phyloP scores from a whole-genome alignment of 1,140 invertebrate genomes.

The Diachasma alloeum region DNA sequence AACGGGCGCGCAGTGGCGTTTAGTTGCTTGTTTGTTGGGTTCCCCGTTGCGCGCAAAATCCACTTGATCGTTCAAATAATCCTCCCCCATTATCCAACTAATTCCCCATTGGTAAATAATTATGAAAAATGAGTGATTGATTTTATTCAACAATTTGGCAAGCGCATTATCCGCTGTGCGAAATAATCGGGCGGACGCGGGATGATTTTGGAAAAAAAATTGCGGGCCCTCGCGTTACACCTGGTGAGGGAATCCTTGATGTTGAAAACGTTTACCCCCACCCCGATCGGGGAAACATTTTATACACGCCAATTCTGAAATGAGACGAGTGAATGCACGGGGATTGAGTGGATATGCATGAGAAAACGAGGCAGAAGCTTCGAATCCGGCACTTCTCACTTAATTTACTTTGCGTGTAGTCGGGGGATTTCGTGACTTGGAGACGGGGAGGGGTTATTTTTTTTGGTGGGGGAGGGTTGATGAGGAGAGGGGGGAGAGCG shows the following conservation, averaged over 20 bases:
- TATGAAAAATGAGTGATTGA: no score
- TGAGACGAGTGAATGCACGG: neutral
- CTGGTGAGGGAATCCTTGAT: neutral
- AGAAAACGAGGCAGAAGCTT: neutral
- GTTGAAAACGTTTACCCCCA: conserved; percentile 8
- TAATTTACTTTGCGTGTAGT: neutral
- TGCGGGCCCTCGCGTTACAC: neutral
- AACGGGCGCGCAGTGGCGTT: neutral
- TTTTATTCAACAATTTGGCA: no score
- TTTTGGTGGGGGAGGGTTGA: no score
- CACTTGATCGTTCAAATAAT: neutral
- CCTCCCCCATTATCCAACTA: neutral
- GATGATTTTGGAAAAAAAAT: neutral
- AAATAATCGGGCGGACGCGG: no score
- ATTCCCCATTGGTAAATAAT: neutral
- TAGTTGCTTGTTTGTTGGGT: neutral
- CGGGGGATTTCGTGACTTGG: neutral
- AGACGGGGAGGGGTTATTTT: no score
- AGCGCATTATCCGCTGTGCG: no score
- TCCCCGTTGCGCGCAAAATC: neutral
- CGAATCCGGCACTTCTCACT: neutral
- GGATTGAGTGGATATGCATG: neutral
- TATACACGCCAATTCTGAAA: neutral
- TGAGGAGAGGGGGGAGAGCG: no score
- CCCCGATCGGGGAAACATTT: neutral